Conservation (phyloP, 2,888 invertebrate species). For the Heteropelma amictum region DNA sequence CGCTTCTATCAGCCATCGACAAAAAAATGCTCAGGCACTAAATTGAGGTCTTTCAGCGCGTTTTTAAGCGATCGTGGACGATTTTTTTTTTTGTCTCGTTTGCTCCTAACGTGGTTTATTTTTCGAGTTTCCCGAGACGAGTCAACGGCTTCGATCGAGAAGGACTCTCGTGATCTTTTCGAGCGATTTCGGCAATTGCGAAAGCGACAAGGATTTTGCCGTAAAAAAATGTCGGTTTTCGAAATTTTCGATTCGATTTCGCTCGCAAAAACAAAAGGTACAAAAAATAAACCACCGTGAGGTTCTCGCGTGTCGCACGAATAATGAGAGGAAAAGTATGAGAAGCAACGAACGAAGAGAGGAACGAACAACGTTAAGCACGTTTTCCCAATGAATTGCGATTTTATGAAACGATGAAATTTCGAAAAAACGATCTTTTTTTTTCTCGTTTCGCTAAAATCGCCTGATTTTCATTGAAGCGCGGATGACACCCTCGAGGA, state of each 20-base stretch:
- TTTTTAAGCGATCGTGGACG: conserved; percentile 22
- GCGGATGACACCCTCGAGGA: no score
- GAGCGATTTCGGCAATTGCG: no score
- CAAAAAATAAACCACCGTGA: background rate
- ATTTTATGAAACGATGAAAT: conserved; percentile 21
- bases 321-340: conserved; percentile 38
- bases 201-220: no score
- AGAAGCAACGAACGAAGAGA: conserved; percentile 9
- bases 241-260: background rate
- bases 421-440: no score
- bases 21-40: conserved; percentile 57
- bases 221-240: no score
- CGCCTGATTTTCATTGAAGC: no score
- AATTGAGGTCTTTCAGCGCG: conserved; percentile 24
- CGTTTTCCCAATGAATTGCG: conserved; percentile 1
- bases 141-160: no score
- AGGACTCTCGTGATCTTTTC: no score
- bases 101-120: background rate
- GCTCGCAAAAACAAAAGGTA: background rate
- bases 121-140: no score
- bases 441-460: no score
- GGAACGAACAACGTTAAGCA: background rate
- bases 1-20: conserved; percentile 49
- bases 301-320: conserved; percentile 17
- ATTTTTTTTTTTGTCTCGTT: background rate